Evolutionary conservation across 2,797 vertebrate species (phyloP), one percentile per base, ranked within the genome.

Genomic region (Tiaroga cobitis): DNA sequence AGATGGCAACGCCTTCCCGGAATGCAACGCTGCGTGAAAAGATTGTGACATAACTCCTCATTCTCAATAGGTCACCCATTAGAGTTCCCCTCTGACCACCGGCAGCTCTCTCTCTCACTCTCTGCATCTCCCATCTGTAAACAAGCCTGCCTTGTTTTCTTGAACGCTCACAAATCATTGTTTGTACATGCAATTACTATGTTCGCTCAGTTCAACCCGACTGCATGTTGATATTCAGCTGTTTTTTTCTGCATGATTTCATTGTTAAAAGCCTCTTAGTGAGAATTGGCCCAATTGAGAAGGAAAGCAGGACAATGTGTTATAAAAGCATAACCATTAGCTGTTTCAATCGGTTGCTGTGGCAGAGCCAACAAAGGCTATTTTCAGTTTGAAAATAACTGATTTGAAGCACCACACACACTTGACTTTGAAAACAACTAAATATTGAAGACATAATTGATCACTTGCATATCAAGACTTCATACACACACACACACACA

Each of bases 341-440:
- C 39, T 26, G 51, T 16, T 46, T 79, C 26, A 26, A 15, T 29
- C 13, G 6, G 29, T 67, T 59, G 59, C 13, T 63, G 59, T 63
- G 13, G n/a, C 59, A 26, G 24, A 26, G 59, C 11, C 59, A 63
- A 63, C 11, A 29, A 63, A 63, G 85, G 82, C 26, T 51, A 77
- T 84, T 88, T 70, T 86, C 21, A 63, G 43, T 73, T 84, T 43
- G 34, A 51, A 88, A 79, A 73, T 88, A 73, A 84, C 63, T 81
- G 76, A 84, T 77, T 43, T 81, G 51, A 56, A 11, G n/a, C 59
- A 26, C n/a, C 59, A 15, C 59, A 61, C n/a, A 29, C 59, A 26
- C 59, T 15, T 29, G n/a, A 61, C 59, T 61, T 11, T 26, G n/a
- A 61, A 61, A 61, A 26, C 59, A 26, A 61, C 11, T 13, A 61